Base-by-base conservation (phyloP, 2,797 vertebrate species). In the Rousettus madagascariensis region DNA sequence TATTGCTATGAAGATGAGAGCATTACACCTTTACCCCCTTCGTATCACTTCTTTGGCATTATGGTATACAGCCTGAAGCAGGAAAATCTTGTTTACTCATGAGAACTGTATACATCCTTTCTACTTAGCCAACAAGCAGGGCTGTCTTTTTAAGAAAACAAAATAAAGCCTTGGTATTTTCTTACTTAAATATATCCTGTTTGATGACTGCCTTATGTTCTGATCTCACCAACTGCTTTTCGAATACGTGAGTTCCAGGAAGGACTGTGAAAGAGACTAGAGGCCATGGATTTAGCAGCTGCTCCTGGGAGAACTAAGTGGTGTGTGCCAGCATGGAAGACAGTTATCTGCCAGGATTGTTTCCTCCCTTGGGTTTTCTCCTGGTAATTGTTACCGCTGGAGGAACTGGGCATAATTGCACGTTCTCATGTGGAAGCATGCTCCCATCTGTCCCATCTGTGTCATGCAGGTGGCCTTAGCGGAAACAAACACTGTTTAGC, bases 141-240 rank as follows among this genome's bases (percentile, higher is more conserved):
- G 38, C 93, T 82, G 5, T 95, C 8, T 4, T 88, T 96, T 20
- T 96, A 92, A 78, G 87, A 69, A 49, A 33, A 90, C 80, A 91
- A 65, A 92, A 97, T 97, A 97, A 97, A 97, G 94, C 93, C 41
- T 15, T 55, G 75, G 33, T 91, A 92, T 97, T 96, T 97, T 97
- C 79, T 92, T 83, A 97, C 0, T 2, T 75, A 78, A 96, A 93
- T 91, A 86, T 92, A 28, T 97, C 80, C 89, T 59, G 30, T 95
- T 59, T 90, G 93, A 33, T 97, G 86, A 91, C 68, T 92, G 30
- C 65, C 68, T 97, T 77, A 41, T 97, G 36, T 95, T 95, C 65
- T 91, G 46, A 43, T 96, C 71, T 43, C 49, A 69, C 86, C 6
- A 10, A 38, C 19, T 66, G 68, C 51, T 92, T 87, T 92, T 51